Evolutionary conservation across 2,797 vertebrate species (phyloP).

Genomic region (Falco biarmicus): DNA sequence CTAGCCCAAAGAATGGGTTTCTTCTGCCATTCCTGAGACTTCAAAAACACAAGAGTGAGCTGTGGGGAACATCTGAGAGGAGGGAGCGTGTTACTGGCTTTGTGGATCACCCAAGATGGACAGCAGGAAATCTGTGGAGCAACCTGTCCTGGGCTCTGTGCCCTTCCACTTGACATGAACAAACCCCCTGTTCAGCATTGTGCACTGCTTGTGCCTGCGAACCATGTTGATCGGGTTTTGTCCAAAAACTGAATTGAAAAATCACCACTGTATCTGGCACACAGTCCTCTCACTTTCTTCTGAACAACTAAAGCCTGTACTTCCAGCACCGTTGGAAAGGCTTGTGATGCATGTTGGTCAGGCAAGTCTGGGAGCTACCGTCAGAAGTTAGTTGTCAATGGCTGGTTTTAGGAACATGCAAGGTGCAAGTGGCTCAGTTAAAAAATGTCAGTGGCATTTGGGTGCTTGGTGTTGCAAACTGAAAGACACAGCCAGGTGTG

Average conservation of each 20-base stretch:
- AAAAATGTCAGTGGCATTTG: not conserved
- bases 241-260: not conserved
- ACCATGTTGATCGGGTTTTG: not conserved
- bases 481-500: not conserved
- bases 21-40: not conserved
- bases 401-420: not conserved
- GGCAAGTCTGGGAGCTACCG: not conserved
- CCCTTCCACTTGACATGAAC: not conserved
- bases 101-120: not conserved
- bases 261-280: not conserved
- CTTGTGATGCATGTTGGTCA: not conserved
- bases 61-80: not conserved
- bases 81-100: not conserved
- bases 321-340: not conserved
- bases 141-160: not conserved
- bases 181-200: fast-evolving
- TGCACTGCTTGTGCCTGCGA: not conserved
- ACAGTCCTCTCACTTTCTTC: not conserved
- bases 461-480: not conserved
- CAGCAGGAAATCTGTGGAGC: not conserved
- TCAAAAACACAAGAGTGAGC: not conserved
- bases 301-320: not conserved
- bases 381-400: not conserved
- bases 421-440: not conserved
- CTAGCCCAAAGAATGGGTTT: not conserved